Base-by-base conservation (phyloP, 2,113 vertebrate species). In the Cottus gobio region DNA sequence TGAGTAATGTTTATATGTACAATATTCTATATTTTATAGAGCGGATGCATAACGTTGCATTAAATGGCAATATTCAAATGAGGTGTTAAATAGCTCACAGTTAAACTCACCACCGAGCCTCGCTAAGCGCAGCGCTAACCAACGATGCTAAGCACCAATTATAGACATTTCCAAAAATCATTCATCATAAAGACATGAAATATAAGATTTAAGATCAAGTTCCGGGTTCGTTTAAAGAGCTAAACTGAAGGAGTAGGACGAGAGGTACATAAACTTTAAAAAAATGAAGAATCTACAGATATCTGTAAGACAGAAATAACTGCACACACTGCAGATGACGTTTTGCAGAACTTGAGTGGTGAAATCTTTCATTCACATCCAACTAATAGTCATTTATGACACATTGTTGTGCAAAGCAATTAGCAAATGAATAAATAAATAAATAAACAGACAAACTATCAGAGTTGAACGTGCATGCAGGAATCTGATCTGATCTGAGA, bases 271-370 rank as follows among this genome's bases (percentile, higher is more conserved):
- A n/a, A n/a, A n/a, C n/a, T n/a, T n/a, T n/a, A 18, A 1, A 5
- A 22, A 24, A 0, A 15, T 18, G n/a, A 76, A 50, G 30, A 52
- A 62, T 37, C 8, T 13, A 26, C 36, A 60, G 30, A 46, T 36
- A n/a, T 58, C 42, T 68, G 58, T 16, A 28, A 11, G 50, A 67
- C n/a, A 54, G 64, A 54, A 62, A 42, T 54, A 69, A 75, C 69
- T 34, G 36, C 34, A 68, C 57, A 1, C 39, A 5, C 44, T 63
- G 30, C 2, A 2, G 39, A 28, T 46, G n/a, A 20, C 28, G 42
- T 28, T 37, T 60, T 15, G 20, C 42, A 36, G 52, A 39, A 50
- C 61, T 52, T 15, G 12, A 20, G 44, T 5, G 13, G 5, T 52
- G 34, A 54, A 36, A 50, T 74, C 52, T 48, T 50, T 58, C n/a